phyloP scores from a whole-genome alignment of 2,797 vertebrate species.

The Sebastes diaconus region DNA sequence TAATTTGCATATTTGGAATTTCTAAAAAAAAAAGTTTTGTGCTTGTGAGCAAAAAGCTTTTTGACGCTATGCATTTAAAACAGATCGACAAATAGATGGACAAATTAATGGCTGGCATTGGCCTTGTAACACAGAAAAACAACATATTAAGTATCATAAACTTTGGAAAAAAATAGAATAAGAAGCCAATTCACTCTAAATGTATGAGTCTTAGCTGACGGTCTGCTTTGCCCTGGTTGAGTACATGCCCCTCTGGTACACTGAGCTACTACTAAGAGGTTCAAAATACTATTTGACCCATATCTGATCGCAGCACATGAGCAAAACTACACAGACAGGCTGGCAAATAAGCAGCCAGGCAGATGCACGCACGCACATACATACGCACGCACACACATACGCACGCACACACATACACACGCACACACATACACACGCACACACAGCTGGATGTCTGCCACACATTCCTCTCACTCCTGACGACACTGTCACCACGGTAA shows the following conservation, averaged over 20 bases:
- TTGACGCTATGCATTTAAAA: not conserved
- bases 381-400: not conserved
- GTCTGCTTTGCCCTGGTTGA: not conserved
- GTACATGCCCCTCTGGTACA: not conserved
- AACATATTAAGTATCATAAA: not conserved
- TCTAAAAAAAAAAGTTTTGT: not conserved
- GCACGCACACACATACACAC: not conserved
- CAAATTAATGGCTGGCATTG: not conserved
- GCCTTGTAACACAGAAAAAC: not conserved
- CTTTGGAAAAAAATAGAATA: not conserved
- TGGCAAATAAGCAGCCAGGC: constrained; percentile 47
- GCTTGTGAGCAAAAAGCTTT: not conserved
- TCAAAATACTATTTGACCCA: constrained; percentile 19
- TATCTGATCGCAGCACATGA: constrained; percentile 32
- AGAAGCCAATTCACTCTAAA: not conserved
- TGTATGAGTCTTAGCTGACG: not conserved
- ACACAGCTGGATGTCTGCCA: constrained; percentile 73
- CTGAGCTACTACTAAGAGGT: not conserved
- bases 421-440: constrained; percentile 6
- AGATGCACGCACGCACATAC: constrained; percentile 7
- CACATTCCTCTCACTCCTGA: constrained; percentile 78
- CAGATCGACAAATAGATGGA: rapidly evolving
- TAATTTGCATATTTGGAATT: not conserved
- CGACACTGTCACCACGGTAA: constrained; percentile 80
- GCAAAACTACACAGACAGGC: constrained; percentile 36